Evolutionary conservation across 2,113 vertebrate species (phyloP).

Genomic region (Gadus macrocephalus): DNA sequence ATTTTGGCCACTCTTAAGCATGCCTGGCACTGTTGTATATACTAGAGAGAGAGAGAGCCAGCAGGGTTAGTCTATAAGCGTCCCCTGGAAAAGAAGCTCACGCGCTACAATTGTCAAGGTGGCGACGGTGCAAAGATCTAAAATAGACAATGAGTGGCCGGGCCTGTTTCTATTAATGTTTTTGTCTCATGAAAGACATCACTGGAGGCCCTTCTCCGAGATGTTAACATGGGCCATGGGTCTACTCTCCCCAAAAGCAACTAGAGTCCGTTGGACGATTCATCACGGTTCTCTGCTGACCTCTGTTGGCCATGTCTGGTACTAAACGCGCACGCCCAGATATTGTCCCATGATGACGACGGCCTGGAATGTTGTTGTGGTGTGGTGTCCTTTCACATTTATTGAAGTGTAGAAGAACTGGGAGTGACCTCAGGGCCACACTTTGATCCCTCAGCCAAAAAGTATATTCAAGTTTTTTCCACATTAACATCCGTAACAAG

Average conservation of each 20-base stretch:
- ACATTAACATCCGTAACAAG: neutral
- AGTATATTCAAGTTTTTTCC: neutral
- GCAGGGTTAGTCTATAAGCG: no score
- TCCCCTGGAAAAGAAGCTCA: neutral
- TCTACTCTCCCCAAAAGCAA: neutral
- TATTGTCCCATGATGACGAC: conserved; percentile 23
- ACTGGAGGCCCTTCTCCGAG: conserved; percentile 25
- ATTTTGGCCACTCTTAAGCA: conserved; percentile 43
- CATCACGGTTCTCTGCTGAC: conserved; percentile 41
- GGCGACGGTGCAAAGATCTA: conserved; percentile 28
- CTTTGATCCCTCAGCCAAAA: neutral
- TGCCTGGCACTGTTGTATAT: conserved; percentile 10
- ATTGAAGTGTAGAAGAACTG: neutral
- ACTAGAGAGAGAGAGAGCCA: conserved; percentile 31
- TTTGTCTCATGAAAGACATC: conserved; percentile 56
- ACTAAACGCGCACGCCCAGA: neutral
- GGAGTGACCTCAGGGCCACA: neutral
- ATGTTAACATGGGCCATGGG: conserved; percentile 26
- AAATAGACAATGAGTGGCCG: conserved; percentile 16
- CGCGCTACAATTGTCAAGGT: conserved; percentile 16
- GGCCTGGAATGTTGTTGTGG: conserved; percentile 29
- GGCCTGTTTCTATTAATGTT: conserved; percentile 48
- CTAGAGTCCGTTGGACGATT: neutral
- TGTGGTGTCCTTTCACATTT: neutral
- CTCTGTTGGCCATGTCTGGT: conserved; percentile 50